Evolutionary conservation across 2,797 vertebrate species (phyloP), one percentile per base, ranked within the genome.

Genomic region (Neosilurus hyrtlii): DNA sequence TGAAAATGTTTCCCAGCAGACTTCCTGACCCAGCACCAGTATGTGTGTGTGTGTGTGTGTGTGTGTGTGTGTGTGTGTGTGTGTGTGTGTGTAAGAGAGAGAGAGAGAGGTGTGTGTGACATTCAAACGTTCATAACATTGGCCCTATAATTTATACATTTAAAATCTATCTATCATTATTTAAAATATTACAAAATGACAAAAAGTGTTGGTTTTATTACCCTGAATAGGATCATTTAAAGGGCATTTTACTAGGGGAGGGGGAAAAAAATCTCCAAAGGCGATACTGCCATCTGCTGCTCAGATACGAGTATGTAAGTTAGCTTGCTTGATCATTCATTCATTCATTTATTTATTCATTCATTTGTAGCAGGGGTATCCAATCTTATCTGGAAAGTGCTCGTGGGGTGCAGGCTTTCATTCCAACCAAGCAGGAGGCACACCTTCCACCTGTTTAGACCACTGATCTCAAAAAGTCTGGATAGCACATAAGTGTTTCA

Each of bases 21-120:
- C 54, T 74, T 80, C 68, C 76, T 83, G 76, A 65, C 18, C 65
- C 77, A 68, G 83, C 83, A 75, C 18, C 54, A 52, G 16, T 84
- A 54, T 59, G 57, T 62, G 68, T 51, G 26, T 66, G 65, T 67
- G 63, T 66, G 14, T 66, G 26, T 66, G 26, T 67, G 49, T 52
- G 22, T 71, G 43, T 24, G 22, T 68, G 35, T 43, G 30, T 37
- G 30, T 18, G 65, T 66, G 26, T 67, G 49, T 52, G 22, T 71
- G 43, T 24, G 22, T 68, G 35, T 43, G 30, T 37, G 30, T 18
- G 65, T n/a, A 35, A 14, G 66, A 37, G 30, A 67, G 43, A 66
- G 43, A 81, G 49, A 71, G 22, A 61, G 82, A 82, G 65, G 66
- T 37, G 73, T 66, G 16, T 54, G 22, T 84, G 78, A 74, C 62